Evolutionary conservation across 2,888 invertebrate species (phyloP).

Genomic region (Sphinx pinastri): DNA sequence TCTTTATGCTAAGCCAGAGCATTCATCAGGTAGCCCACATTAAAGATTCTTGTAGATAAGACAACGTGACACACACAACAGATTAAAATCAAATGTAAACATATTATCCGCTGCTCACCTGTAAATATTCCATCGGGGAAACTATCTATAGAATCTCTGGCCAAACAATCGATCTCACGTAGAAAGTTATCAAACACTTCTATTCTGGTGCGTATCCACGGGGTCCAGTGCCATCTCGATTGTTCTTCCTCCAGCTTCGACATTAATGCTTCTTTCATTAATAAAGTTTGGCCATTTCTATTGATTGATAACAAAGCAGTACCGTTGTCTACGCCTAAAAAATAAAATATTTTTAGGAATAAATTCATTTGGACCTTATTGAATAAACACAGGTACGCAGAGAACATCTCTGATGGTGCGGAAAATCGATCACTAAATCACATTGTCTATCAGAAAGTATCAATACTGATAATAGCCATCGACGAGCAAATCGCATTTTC

Average conservation of each 20-base stretch:
- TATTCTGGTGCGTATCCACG: slow-evolving; percentile 70
- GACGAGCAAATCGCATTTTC: slow-evolving; percentile 22
- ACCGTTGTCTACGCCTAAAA: slow-evolving; percentile 15
- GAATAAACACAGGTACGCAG: neutral
- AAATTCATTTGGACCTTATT: slow-evolving; percentile 9
- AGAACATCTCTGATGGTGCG: slow-evolving; percentile 11
- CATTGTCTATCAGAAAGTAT: slow-evolving; percentile 24
- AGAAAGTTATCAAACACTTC: slow-evolving; percentile 56
- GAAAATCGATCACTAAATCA: slow-evolving; percentile 24
- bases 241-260: slow-evolving; percentile 59
- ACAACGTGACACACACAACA: neutral
- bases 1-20: too few relatives aligned
- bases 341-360: neutral
- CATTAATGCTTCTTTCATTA: slow-evolving; percentile 60
- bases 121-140: slow-evolving; percentile 81
- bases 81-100: slow-evolving; percentile 7
- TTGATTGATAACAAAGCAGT: slow-evolving; percentile 43
- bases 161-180: slow-evolving; percentile 49
- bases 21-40: too few relatives aligned
- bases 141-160: slow-evolving; percentile 76
- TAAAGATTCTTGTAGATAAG: neutral
- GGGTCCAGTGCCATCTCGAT: slow-evolving; percentile 73
- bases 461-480: slow-evolving; percentile 29
- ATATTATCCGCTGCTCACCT: slow-evolving; percentile 50
- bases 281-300: slow-evolving; percentile 61